Evolutionary conservation across 2,888 invertebrate species (phyloP).

Genomic region (Meiosimyza decipiens): DNA sequence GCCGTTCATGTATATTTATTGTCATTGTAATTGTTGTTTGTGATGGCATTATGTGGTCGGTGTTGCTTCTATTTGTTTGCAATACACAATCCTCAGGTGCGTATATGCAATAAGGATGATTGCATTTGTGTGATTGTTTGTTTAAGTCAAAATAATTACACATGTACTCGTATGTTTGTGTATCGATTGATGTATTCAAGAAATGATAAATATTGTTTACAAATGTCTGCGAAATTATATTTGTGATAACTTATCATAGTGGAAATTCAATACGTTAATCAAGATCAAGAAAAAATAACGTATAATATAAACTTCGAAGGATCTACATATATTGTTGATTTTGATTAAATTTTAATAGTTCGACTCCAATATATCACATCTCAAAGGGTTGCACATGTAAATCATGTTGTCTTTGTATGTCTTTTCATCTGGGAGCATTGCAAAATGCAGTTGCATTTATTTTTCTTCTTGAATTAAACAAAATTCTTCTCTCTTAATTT

Average conservation of each 20-base stretch:
- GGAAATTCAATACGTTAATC: too few relatives aligned
- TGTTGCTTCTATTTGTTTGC: neutral
- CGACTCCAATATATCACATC: too few relatives aligned
- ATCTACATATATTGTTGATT: too few relatives aligned
- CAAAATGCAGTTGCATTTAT: too few relatives aligned
- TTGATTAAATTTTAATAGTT: too few relatives aligned
- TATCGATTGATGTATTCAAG: neutral
- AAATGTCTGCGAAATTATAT: neutral
- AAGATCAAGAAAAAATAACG: too few relatives aligned
- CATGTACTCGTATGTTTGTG: neutral
- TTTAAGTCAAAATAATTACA: neutral
- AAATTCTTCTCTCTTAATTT: conserved; percentile 33
- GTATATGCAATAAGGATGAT: conserved; percentile 8
- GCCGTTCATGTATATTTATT: conserved; percentile 1
- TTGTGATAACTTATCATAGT: too few relatives aligned
- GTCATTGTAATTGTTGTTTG: conserved; percentile 1
- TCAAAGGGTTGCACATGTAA: too few relatives aligned
- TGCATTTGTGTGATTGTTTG: conserved; percentile 33
- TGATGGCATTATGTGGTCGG: neutral
- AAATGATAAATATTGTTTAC: conserved; percentile 6
- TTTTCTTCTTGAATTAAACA: too few relatives aligned
- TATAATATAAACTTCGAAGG: too few relatives aligned
- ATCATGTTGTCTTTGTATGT: too few relatives aligned
- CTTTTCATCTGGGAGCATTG: too few relatives aligned
- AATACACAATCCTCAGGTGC: conserved; percentile 9